Evolutionary conservation across 2,113 vertebrate genomes (phyloP), one percentile per base, ranked within the genome.

Genomic region (Megaceryle maxima): DNA sequence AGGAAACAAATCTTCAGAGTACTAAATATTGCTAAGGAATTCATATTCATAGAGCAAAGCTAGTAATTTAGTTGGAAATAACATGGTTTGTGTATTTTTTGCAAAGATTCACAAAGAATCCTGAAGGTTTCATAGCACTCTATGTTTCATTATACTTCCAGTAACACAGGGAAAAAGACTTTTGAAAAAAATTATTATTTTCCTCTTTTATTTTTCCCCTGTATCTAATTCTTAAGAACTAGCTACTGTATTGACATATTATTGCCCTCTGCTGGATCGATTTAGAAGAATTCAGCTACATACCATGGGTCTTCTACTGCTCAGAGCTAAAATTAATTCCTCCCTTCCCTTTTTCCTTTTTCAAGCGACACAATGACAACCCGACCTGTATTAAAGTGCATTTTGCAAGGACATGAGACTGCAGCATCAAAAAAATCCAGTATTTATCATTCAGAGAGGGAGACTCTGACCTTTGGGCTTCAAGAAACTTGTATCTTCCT

Each of bases 231-330:
- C 37, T 90, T 39, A 74, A 81, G 46, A 92, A 41, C 68, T 60
- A 81, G 73, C 64, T 81, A 87, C 83, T 94, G 74, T 92, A 93
- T 95, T 96, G 92, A 95, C 88, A 95, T 96, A 87, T 96, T 87
- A 91, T 96, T 97, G 96, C 94, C 96, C 96, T 95, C 96, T 96
- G 83, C 96, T 97, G 94, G 95, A 96, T 96, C 69, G 1, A 87
- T 93, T 94, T 75, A 96, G 94, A 96, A 95, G 94, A 87, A 83
- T 96, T 93, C 66, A 82, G 31, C 41, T 93, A 87, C 26, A 16
- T 73, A 64, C 81, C 51, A 83, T 22, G 16, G 39, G 11, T 86
- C 79, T 96, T 87, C 77, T 69, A 46, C 72, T 39, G 7, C 39
- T 88, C 43, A 84, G 56, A 88, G 68, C 20, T 41, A 80, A 93